Conservation (phyloP, 30 jellyfish, hydroid and myxozoan species). For the Cassiopea andromeda region DNA sequence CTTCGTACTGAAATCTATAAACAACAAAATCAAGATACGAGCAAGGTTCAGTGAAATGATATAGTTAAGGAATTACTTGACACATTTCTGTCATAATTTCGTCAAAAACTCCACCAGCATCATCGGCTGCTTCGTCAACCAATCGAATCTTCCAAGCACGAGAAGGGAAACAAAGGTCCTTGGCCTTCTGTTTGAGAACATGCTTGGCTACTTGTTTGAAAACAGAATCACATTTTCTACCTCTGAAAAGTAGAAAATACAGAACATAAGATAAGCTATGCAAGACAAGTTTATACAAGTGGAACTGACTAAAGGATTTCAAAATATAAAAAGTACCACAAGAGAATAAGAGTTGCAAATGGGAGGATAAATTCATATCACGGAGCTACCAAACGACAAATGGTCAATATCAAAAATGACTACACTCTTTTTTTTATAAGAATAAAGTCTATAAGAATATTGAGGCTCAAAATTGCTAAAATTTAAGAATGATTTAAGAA, state of each 20-base stretch:
- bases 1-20: too few species aligned
- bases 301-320: too few species aligned
- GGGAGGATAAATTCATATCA: too few species aligned
- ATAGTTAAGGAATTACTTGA: conserved; percentile 64
- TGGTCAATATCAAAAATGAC: too few species aligned
- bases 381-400: too few species aligned
- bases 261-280: neutral
- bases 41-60: neutral
- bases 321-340: too few species aligned
- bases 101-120: conserved; percentile 98
- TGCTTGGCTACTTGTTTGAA: conserved; percentile 94
- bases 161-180: conserved; percentile 74
- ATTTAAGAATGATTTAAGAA: too few species aligned
- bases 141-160: conserved; percentile 93
- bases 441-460: too few species aligned
- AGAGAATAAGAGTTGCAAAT: too few species aligned
- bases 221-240: conserved; percentile 79
- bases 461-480: too few species aligned
- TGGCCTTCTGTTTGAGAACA: conserved; percentile 69
- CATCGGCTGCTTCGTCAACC: conserved; percentile 96
- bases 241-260: conserved; percentile 47
- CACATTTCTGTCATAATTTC: conserved; percentile 95
- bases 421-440: too few species aligned
- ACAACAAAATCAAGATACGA: neutral
- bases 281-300: too few species aligned